phyloP scores from a whole-genome alignment of 2,888 invertebrate species.

The Standfussiana lucernea region DNA sequence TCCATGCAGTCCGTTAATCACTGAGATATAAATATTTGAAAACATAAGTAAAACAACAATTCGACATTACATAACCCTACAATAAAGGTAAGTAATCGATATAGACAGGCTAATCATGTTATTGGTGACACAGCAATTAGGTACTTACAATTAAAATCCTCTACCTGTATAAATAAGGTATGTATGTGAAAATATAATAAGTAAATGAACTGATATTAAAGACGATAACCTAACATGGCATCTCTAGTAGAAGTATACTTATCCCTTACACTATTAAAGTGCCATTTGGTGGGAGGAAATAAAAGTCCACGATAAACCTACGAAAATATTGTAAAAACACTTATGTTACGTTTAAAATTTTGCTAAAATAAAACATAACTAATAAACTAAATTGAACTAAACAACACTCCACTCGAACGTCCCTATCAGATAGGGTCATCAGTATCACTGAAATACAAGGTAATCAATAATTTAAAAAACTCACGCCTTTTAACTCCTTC shows the following conservation, averaged over 20 bases:
- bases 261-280: conserved; percentile 77
- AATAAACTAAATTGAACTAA: conserved; percentile 91
- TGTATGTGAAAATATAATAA: conserved; percentile 75
- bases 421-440: conserved; percentile 87
- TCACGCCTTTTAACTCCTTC: conserved; percentile 79
- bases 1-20: conserved; percentile 79
- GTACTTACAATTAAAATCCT: conserved; percentile 84
- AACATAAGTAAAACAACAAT: conserved; percentile 75
- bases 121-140: conserved; percentile 90
- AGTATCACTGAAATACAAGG: conserved; percentile 88
- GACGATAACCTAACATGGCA: conserved; percentile 85
- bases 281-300: conserved; percentile 90
- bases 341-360: conserved; percentile 90
- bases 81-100: conserved; percentile 80
- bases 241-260: conserved; percentile 74
- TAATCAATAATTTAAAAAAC: conserved; percentile 86
- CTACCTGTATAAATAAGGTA: conserved; percentile 82
- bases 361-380: conserved; percentile 91
- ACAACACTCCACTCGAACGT: conserved; percentile 87
- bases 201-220: conserved; percentile 81
- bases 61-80: conserved; percentile 79
- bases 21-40: conserved; percentile 75
- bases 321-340: conserved; percentile 90
- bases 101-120: conserved; percentile 88
- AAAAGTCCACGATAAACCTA: conserved; percentile 88